Percentiles rank a stretch among this genome's conserved stretches.
phyloP scores from a whole-genome alignment of 2,113 vertebrate species.

The Cardinalis cardinalis region DNA sequence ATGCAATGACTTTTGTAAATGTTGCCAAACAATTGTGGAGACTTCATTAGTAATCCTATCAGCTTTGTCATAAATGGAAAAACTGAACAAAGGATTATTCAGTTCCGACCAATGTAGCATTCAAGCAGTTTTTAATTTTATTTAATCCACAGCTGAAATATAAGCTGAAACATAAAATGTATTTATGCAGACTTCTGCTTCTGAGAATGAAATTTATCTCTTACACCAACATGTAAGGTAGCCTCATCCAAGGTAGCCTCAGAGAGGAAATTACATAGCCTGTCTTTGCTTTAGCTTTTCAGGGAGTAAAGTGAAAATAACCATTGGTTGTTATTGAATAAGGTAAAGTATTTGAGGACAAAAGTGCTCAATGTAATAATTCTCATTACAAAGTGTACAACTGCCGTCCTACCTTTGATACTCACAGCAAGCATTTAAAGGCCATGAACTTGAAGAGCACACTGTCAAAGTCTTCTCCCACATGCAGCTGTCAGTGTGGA shows the following conservation, averaged over 20 bases:
- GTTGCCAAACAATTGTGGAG: not conserved
- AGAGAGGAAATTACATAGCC: not conserved
- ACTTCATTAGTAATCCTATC: not conserved
- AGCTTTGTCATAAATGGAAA: not conserved
- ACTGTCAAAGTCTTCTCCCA: not conserved
- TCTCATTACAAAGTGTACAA: not conserved
- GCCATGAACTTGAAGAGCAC: not conserved
- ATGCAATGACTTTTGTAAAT: not conserved
- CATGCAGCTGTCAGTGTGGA: not conserved
- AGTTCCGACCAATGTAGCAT: not conserved
- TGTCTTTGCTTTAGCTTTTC: not conserved
- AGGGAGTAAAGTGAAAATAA: not conserved
- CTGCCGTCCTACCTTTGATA: not conserved
- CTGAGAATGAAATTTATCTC: not conserved
- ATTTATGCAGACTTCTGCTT: not conserved
- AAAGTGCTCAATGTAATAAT: not conserved
- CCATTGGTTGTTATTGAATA: not conserved
- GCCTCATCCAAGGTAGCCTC: not conserved
- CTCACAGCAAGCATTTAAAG: not conserved
- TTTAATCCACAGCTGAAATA: not conserved
- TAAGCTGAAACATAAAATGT: not conserved
- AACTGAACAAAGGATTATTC: not conserved
- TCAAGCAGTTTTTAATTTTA: not conserved
- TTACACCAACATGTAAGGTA: not conserved
- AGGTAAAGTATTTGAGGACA: not conserved